Percentiles rank a stretch among this genome's conserved stretches.
These are phyloP conservation scores for Malthinus seriepunctatus DNA, from an alignment of 2,888 invertebrate genomes.

Conservation along the genomic window DNA sequence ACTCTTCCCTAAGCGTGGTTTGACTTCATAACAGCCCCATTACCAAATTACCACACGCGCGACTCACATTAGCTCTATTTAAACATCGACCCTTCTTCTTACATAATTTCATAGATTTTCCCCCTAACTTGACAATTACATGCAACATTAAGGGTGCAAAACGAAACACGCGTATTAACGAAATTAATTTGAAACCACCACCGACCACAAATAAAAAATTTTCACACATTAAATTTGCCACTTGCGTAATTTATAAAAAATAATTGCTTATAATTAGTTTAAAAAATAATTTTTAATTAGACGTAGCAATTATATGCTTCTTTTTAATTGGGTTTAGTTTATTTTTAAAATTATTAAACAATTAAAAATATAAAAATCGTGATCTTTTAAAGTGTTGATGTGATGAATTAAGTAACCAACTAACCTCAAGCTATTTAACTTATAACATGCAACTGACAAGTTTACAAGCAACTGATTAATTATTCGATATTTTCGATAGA, in stretches of 20 bases:
- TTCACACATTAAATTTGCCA: too few relatives aligned
- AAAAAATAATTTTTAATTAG: too few relatives aligned
- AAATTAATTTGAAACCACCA: conserved; percentile 3
- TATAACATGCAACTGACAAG: conserved; percentile 5
- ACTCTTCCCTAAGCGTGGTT: conserved; percentile 35
- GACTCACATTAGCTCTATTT: conserved; percentile 41
- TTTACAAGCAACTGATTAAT: conserved; percentile 15
- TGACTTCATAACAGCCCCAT: conserved; percentile 39
- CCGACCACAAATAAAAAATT: neutral
- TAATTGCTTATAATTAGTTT: too few relatives aligned
- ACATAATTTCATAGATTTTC: conserved; percentile 20
- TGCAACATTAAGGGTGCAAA: conserved; percentile 16
- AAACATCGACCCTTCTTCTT: conserved; percentile 34
- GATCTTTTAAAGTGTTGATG: conserved; percentile 6
- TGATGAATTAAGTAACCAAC: conserved; percentile 4
- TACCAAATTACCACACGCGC: conserved; percentile 43
- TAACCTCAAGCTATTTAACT: conserved; percentile 4
- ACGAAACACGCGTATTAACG: conserved; percentile 3
- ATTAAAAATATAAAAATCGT: neutral
- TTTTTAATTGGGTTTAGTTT: too few relatives aligned
- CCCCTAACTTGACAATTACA: conserved; percentile 27
- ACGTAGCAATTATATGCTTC: too few relatives aligned
- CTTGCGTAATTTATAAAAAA: too few relatives aligned
- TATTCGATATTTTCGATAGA: conserved; percentile 6
- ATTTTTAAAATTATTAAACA: neutral